phyloP scores from a whole-genome alignment of 2,113 vertebrate genomes.

The Lophius piscatorius region DNA sequence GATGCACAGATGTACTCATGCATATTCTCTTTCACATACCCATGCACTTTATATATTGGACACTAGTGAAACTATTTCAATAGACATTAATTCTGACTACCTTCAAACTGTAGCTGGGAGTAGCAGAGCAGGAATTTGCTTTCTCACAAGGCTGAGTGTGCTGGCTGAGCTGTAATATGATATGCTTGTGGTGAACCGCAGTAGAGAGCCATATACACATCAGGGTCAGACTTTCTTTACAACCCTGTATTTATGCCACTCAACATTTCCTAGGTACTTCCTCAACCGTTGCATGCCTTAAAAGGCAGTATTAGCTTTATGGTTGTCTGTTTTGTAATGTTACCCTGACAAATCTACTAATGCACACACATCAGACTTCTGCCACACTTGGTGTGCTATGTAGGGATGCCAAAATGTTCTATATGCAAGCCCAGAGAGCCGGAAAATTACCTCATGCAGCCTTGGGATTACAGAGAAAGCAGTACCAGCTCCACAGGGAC shows the following conservation, averaged over 20 bases:
- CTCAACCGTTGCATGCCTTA: constrained; percentile 10
- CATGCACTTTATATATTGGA: not conserved
- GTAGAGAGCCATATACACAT: constrained; percentile 45
- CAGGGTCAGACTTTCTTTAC: constrained; percentile 50
- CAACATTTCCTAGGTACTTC: constrained; percentile 34
- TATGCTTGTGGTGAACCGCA: constrained; percentile 76
- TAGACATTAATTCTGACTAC: constrained; percentile 24
- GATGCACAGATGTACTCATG: not conserved
- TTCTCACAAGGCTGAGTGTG: constrained; percentile 39
- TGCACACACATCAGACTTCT: not conserved
- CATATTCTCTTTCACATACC: constrained; percentile 11
- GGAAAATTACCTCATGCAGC: constrained; percentile 29
- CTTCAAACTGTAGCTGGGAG: constrained; percentile 25
- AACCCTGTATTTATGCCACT: constrained; percentile 49
- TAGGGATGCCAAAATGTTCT: not conserved
- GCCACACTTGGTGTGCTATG: not conserved
- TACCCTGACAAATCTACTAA: not conserved
- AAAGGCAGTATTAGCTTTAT: not conserved
- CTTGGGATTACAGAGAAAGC: not conserved
- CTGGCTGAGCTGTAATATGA: constrained; percentile 69
- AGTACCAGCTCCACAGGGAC: not conserved
- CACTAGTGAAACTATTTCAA: too few species aligned
- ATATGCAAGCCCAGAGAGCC: not conserved
- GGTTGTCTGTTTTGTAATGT: not conserved
- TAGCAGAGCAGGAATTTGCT: constrained; percentile 33